These are phyloP conservation scores for Melanostoma scalare DNA, from an alignment of 2,888 invertebrate species.

Conservation along the genomic window DNA sequence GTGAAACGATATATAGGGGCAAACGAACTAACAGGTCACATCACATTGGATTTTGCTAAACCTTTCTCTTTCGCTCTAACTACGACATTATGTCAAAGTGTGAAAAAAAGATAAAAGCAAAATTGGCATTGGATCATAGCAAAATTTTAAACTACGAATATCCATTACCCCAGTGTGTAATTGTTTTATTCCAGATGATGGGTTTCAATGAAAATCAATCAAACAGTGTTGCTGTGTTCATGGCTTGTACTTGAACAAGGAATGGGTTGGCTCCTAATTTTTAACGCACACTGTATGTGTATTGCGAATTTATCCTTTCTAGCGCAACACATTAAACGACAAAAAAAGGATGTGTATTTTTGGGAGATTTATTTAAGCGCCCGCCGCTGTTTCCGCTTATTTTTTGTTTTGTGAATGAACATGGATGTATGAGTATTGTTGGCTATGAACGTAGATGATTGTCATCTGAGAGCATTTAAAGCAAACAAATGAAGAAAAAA, in stretches of 20 bases:
- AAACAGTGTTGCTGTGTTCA: constrained; percentile 47
- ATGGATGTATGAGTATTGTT: too few relatives aligned
- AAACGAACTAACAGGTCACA: constrained; percentile 20
- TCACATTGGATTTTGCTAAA: background rate
- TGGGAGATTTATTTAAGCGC: too few relatives aligned
- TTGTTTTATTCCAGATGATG: constrained; percentile 76
- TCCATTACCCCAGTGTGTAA: constrained; percentile 74
- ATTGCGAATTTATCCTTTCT: constrained; percentile 12
- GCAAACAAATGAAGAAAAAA: too few relatives aligned
- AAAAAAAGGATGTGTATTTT: too few relatives aligned
- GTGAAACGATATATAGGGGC: constrained; percentile 55
- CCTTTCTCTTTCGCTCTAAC: background rate
- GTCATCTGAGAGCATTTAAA: too few relatives aligned
- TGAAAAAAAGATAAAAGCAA: constrained; percentile 49
- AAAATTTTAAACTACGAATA: constrained; percentile 69
- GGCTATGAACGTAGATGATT: too few relatives aligned
- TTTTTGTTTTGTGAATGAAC: too few relatives aligned
- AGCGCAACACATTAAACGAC: background rate
- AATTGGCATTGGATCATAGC: constrained; percentile 47
- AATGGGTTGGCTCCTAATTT: background rate
- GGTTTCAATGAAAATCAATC: constrained; percentile 74
- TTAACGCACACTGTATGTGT: constrained; percentile 19
- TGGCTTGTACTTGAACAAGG: background rate
- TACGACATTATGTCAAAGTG: constrained; percentile 4
- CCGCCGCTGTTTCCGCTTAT: too few relatives aligned